Conservation (phyloP, 64 coral and sea anemone genomes). For the Montipora cactus region DNA sequence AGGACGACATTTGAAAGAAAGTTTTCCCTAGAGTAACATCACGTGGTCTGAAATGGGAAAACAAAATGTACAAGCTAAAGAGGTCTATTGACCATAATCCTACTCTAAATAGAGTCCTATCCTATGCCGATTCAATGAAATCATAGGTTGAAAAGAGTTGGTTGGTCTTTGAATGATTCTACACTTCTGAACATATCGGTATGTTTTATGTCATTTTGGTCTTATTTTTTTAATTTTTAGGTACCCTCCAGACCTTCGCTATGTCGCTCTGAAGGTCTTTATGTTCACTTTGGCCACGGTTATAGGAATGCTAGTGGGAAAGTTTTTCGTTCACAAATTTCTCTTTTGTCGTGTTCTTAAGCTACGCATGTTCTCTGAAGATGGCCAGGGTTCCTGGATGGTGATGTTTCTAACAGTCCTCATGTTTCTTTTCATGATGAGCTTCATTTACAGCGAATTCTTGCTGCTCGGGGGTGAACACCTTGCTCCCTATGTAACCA, state of each 20-base stretch:
- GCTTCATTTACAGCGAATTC: constrained; percentile 91
- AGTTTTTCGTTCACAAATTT: constrained; percentile 86
- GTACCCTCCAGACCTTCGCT: constrained; percentile 77
- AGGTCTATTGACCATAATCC: no score
- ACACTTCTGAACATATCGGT: no score
- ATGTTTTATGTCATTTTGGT: neutral
- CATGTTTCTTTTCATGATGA: constrained; percentile 69
- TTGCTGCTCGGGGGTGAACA: constrained; percentile 61
- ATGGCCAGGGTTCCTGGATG: constrained; percentile 95
- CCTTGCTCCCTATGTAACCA: constrained; percentile 65
- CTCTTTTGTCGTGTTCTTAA: constrained; percentile 82
- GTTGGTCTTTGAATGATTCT: no score
- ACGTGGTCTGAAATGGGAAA: no score
- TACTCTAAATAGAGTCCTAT: no score
- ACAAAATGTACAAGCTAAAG: no score
- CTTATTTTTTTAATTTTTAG: constrained; percentile 35
- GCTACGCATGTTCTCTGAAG: constrained; percentile 85
- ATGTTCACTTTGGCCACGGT: constrained; percentile 70
- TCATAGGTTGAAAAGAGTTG: no score
- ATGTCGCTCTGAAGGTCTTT: constrained; percentile 72
- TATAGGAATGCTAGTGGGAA: constrained; percentile 75
- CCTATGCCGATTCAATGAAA: no score
- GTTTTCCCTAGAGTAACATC: no score
- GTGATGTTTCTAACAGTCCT: constrained; percentile 83
- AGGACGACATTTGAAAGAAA: no score